A percentile compares a stretch with the other conserved stretches of the same genome.
Conservation (phyloP, 2,113 vertebrate species). For the Sinocyclocheilus rhinocerous region DNA sequence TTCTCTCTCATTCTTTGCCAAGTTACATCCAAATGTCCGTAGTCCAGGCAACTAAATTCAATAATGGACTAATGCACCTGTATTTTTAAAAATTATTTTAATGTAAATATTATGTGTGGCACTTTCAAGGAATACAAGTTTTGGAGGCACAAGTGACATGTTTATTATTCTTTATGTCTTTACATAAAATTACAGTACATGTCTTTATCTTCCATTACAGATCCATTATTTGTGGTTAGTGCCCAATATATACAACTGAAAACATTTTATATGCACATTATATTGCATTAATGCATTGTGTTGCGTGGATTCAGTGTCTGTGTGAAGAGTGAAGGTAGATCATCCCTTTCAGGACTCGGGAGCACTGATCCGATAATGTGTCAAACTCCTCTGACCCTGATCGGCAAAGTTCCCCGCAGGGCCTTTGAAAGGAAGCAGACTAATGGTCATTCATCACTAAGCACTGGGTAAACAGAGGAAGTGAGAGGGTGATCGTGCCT, state of each 20-base stretch:
- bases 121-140: neutral
- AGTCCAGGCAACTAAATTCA: slow-evolving; percentile 44
- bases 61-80: slow-evolving; percentile 40
- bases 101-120: neutral
- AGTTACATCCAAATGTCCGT: slow-evolving; percentile 50
- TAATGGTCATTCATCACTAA: slow-evolving; percentile 60
- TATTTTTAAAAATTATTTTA: neutral
- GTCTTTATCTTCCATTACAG: neutral
- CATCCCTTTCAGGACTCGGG: neutral
- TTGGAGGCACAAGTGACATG: neutral
- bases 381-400: slow-evolving; percentile 40
- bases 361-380: slow-evolving; percentile 28
- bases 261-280: slow-evolving; percentile 1
- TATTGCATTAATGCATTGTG: slow-evolving; percentile 25
- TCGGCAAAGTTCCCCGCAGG: slow-evolving; percentile 37
- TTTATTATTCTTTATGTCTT: too few species aligned
- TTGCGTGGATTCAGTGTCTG: neutral
- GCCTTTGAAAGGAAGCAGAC: slow-evolving; percentile 48
- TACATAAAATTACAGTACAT: too few species aligned
- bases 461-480: slow-evolving; percentile 58
- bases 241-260: neutral
- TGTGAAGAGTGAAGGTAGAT: slow-evolving; percentile 6
- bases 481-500: slow-evolving; percentile 56
- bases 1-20: slow-evolving; percentile 54
- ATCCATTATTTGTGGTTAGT: neutral